A percentile compares a stretch with the other conserved stretches of the same genome.
These are phyloP conservation scores for Phengaris arion DNA, from an alignment of 2,888 invertebrate genomes.

Conservation along the genomic window DNA sequence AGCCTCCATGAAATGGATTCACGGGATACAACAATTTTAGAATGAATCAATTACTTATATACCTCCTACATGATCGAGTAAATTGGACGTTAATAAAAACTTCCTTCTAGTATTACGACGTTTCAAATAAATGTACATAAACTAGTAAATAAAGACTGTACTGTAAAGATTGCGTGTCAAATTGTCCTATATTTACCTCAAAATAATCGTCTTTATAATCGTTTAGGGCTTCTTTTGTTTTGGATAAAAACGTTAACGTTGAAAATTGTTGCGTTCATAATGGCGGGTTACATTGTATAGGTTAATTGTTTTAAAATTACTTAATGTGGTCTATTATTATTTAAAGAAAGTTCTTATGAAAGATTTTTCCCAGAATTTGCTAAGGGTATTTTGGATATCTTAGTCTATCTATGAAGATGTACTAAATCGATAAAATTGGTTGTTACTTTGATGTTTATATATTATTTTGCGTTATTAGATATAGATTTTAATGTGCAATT, in stretches of 20 bases:
- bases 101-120: constrained; percentile 50
- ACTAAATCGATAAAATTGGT: neutral
- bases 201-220: constrained; percentile 27
- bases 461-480: constrained; percentile 19
- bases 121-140: constrained; percentile 71
- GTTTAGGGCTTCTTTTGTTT: constrained; percentile 21
- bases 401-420: neutral
- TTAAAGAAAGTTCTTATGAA: neutral
- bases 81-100: constrained; percentile 27
- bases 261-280: constrained; percentile 16
- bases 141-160: constrained; percentile 76
- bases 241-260: constrained; percentile 25
- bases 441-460: constrained; percentile 3
- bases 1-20: constrained; percentile 48
- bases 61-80: constrained; percentile 28
- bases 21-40: constrained; percentile 32
- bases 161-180: constrained; percentile 39
- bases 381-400: neutral
- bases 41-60: constrained; percentile 28
- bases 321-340: neutral
- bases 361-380: neutral
- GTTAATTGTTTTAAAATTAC: constrained; percentile 7
- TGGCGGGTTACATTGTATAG: neutral
- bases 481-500: constrained; percentile 36
- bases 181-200: constrained; percentile 37